Evolutionary conservation across 2,113 vertebrate genomes (phyloP).

Genomic region (Sander vitreus): DNA sequence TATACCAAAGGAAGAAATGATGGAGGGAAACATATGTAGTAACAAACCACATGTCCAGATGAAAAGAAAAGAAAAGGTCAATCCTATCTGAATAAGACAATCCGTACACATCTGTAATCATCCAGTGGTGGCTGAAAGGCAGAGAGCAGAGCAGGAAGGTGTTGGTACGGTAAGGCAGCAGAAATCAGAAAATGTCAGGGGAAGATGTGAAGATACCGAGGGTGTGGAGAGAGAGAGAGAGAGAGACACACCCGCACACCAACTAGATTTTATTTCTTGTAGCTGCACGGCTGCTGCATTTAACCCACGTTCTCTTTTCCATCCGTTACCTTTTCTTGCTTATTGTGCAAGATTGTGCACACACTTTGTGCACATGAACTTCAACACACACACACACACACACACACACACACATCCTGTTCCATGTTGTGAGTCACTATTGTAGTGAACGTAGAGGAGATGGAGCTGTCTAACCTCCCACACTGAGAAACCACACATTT

Average conservation of each 20-base stretch:
- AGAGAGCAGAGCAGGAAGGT: neutral
- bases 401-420: constrained; percentile 64
- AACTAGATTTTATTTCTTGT: neutral
- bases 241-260: neutral
- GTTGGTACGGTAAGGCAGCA: neutral
- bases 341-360: neutral
- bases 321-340: constrained; percentile 26
- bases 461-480: constrained; percentile 13
- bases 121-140: neutral
- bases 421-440: constrained; percentile 28
- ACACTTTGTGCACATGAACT: constrained; percentile 31
- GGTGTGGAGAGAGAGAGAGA: neutral
- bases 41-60: neutral
- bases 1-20: neutral
- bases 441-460: constrained; percentile 2
- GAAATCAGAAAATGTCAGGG: neutral
- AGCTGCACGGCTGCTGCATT: neutral
- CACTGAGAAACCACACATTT: constrained; percentile 25
- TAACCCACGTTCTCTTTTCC: constrained; percentile 32
- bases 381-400: neutral
- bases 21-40: neutral
- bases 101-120: neutral
- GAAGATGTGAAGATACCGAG: neutral
- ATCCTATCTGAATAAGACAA: neutral
- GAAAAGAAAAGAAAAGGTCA: neutral